These are phyloP conservation scores for Valencia hispanica DNA, from an alignment of 2,797 vertebrate genomes.

Conservation along the genomic window DNA sequence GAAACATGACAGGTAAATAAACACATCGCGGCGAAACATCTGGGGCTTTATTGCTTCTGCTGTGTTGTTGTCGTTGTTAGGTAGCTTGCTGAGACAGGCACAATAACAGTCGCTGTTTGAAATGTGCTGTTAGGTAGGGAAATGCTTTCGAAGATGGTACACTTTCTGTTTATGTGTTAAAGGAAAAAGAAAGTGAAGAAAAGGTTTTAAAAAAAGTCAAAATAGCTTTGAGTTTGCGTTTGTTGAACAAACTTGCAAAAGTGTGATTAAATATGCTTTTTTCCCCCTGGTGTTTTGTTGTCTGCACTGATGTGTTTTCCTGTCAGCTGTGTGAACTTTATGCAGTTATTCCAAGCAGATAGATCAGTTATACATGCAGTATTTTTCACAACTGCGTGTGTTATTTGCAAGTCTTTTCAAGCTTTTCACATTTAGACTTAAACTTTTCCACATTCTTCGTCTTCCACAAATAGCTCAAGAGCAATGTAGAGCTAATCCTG, in stretches of 20 bases:
- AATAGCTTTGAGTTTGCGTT: conserved; percentile 2
- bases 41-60: conserved; percentile 34
- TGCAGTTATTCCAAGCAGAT: conserved; percentile 68
- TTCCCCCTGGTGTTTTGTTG: conserved; percentile 30
- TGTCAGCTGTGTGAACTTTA: conserved; percentile 78
- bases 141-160: conserved; percentile 36
- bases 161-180: conserved; percentile 36
- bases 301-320: conserved; percentile 44
- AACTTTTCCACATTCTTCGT: no score
- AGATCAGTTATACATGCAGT: conserved; percentile 63
- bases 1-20: conserved; percentile 71
- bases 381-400: conserved; percentile 69
- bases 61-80: conserved; percentile 23
- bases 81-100: conserved; percentile 16
- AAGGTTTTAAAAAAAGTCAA: neutral
- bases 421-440: neutral
- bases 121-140: neutral
- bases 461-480: neutral
- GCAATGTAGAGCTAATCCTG: neutral
- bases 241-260: conserved; percentile 11
- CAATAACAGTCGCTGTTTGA: conserved; percentile 11
- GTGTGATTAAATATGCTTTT: conserved; percentile 34
- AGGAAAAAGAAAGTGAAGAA: no score
- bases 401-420: neutral
- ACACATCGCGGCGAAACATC: conserved; percentile 61